A percentile compares a stretch with the other conserved stretches of the same genome.
phyloP scores from a whole-genome alignment of 1,140 invertebrate genomes.

The Melitaea cinxia region DNA sequence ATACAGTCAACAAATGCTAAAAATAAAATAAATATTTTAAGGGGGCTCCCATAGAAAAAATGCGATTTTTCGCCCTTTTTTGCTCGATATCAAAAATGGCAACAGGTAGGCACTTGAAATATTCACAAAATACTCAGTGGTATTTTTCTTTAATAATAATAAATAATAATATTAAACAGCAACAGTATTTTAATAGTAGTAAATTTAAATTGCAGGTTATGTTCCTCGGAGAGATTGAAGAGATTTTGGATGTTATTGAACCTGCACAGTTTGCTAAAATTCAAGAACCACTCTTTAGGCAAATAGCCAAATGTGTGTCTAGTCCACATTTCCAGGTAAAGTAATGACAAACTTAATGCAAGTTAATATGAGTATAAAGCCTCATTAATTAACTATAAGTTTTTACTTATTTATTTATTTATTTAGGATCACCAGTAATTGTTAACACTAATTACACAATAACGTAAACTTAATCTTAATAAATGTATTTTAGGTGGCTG shows the following conservation, averaged over 20 bases:
- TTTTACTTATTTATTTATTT: neutral
- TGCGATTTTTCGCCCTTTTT: too few relatives aligned
- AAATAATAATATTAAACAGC: neutral
- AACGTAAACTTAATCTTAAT: neutral
- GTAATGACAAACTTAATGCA: neutral
- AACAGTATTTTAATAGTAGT: neutral
- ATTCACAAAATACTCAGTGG: too few relatives aligned
- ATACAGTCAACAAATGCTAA: too few relatives aligned
- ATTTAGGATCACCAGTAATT: neutral
- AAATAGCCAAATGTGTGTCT: conserved; percentile 98
- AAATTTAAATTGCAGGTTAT: conserved; percentile 85
- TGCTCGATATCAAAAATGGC: too few relatives aligned
- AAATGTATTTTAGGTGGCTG: conserved; percentile 90
- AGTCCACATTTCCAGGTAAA: conserved; percentile 97
- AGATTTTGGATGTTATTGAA: conserved; percentile 99
- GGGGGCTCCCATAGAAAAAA: too few relatives aligned
- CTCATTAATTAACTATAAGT: too few relatives aligned
- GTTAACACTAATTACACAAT: neutral
- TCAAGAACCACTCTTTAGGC: conserved; percentile 97
- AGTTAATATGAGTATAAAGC: neutral
- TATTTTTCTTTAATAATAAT: too few relatives aligned
- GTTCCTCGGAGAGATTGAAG: conserved; percentile 97
- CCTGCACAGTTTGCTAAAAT: conserved; percentile 99
- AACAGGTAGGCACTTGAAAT: too few relatives aligned
- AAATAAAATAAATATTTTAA: too few relatives aligned